Evolutionary conservation across 2,888 invertebrate species (phyloP).

Genomic region (Yponomeuta evonymella): DNA sequence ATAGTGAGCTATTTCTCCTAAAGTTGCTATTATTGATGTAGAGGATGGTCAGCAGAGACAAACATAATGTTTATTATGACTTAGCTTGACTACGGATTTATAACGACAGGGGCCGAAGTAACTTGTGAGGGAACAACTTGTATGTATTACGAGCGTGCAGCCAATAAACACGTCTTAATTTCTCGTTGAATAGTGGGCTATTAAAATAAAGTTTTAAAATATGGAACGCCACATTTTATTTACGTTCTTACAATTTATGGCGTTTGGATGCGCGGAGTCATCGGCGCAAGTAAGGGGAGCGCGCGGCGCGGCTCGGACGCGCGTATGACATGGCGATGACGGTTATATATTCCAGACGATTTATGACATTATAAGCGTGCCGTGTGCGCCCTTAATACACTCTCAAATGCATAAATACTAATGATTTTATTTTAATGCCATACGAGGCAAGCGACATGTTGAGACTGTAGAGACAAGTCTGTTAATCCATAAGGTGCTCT

Average conservation of each 20-base stretch:
- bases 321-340: constrained; percentile 69
- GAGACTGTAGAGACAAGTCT: constrained; percentile 62
- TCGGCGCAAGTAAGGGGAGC: constrained; percentile 21
- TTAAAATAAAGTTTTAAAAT: constrained; percentile 73
- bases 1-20: neutral
- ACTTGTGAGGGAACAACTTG: constrained; percentile 63
- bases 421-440: constrained; percentile 73
- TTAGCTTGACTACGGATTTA: constrained; percentile 57
- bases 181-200: constrained; percentile 69
- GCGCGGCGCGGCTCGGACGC: constrained; percentile 28
- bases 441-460: constrained; percentile 71
- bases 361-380: constrained; percentile 72
- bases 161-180: constrained; percentile 74
- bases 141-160: constrained; percentile 62
- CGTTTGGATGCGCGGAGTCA: constrained; percentile 43
- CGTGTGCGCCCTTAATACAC: constrained; percentile 64
- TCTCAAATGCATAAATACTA: constrained; percentile 71
- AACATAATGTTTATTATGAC: constrained; percentile 25
- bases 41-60: constrained; percentile 9
- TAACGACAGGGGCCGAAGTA: constrained; percentile 44
- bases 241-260: constrained; percentile 66
- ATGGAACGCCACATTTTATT: constrained; percentile 71
- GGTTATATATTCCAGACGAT: constrained; percentile 75
- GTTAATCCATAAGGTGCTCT: constrained; percentile 57
- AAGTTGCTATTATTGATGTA: constrained; percentile 2